phyloP scores from a whole-genome alignment of 2,113 vertebrate genomes.

The Entelurus aequoreus region DNA sequence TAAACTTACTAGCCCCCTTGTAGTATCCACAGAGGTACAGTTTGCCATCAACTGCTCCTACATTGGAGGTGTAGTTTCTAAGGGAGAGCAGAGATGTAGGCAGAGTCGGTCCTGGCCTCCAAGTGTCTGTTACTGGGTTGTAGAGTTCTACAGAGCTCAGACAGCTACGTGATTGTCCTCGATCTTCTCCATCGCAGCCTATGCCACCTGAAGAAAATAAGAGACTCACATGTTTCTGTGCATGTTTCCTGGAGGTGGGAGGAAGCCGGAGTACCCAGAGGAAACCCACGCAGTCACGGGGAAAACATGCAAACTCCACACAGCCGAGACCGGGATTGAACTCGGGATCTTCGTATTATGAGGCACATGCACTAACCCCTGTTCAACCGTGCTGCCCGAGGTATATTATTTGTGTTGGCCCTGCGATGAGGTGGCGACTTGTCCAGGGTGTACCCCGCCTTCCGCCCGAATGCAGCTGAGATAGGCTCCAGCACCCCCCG shows the following conservation, averaged over 20 bases:
- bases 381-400: too few species aligned
- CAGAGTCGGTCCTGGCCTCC: conserved; percentile 81
- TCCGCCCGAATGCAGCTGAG: too few species aligned
- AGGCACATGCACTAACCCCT: too few species aligned
- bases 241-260: neutral
- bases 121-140: conserved; percentile 82
- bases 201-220: conserved; percentile 78
- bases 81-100: conserved; percentile 80
- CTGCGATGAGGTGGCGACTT: too few species aligned
- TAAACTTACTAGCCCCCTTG: conserved; percentile 79
- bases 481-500: too few species aligned
- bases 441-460: too few species aligned
- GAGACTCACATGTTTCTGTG: neutral
- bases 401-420: too few species aligned
- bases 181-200: conserved; percentile 82
- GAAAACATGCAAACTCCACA: too few species aligned
- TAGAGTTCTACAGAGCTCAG: conserved; percentile 88
- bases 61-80: conserved; percentile 75
- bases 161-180: conserved; percentile 82
- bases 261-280: too few species aligned
- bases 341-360: too few species aligned
- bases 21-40: conserved; percentile 88
- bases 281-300: too few species aligned
- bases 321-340: too few species aligned
- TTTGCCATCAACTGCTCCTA: conserved; percentile 76